A percentile compares a stretch with the other conserved stretches of the same genome.
Conservation (phyloP, 2,888 invertebrate species). For the Zhuqinia jingwanae region DNA sequence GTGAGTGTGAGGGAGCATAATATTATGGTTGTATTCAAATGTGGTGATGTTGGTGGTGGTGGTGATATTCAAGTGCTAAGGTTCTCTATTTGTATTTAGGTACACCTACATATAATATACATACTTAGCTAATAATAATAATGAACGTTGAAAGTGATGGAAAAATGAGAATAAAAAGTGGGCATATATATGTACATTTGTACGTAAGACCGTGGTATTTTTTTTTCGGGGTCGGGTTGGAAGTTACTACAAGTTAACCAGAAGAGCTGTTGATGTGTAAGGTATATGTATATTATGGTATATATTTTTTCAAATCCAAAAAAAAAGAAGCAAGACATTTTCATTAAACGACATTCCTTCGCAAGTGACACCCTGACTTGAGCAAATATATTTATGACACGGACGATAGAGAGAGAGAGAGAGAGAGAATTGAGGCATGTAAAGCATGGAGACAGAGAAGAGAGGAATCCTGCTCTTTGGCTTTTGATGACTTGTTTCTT, state of each 20-base stretch:
- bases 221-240: neutral
- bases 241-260: neutral
- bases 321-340: conserved; percentile 54
- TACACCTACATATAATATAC: no score
- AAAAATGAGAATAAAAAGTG: neutral
- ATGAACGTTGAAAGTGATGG: conserved; percentile 35
- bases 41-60: no score
- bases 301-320: no score
- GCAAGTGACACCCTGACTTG: conserved; percentile 55
- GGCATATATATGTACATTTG: neutral
- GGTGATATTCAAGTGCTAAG: no score
- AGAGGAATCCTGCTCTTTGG: neutral
- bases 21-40: no score
- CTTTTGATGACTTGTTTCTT: conserved; percentile 2
- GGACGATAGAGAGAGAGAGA: no score
- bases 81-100: no score
- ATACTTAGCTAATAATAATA: conserved; percentile 18
- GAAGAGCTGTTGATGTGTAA: neutral
- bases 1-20: neutral
- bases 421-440: neutral
- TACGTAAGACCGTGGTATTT: no score
- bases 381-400: conserved; percentile 56
- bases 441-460: neutral
- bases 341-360: conserved; percentile 66
- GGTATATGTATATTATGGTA: no score